A percentile compares a stretch with the other conserved stretches of the same genome.
phyloP scores from a whole-genome alignment of 1,140 invertebrate species.

The Aphaenogaster rudis region DNA sequence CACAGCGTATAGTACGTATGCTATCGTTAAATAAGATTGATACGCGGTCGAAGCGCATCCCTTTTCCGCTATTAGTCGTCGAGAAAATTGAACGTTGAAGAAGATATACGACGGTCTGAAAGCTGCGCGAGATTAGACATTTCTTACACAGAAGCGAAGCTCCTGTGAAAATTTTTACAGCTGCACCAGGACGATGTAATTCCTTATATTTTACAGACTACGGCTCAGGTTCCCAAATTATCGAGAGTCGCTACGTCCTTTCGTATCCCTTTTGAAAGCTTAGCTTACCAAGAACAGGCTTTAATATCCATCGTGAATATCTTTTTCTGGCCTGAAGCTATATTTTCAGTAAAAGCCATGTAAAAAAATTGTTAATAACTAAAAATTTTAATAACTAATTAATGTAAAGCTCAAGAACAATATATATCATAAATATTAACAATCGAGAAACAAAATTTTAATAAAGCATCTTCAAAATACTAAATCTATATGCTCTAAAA shows the following conservation, averaged over 20 bases:
- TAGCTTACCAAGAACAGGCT: background rate
- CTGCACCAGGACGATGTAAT: background rate
- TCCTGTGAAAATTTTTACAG: conserved; percentile 12
- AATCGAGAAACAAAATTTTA: background rate
- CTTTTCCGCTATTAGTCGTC: background rate
- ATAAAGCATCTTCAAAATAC: background rate
- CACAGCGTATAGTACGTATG: background rate
- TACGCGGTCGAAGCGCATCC: background rate
- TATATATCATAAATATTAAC: background rate
- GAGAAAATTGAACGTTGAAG: conserved; percentile 26
- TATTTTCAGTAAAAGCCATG: conserved; percentile 30
- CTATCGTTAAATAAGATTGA: conserved; percentile 36
- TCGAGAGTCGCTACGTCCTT: conserved; percentile 7
- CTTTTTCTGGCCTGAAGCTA: background rate
- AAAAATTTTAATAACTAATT: background rate
- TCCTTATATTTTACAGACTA: conserved; percentile 33
- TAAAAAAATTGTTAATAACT: conserved; percentile 2
- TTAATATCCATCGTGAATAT: conserved; percentile 43
- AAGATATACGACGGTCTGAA: conserved; percentile 22
- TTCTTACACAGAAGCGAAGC: background rate
- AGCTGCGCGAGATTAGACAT: conserved; percentile 20
- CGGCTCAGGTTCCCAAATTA: conserved; percentile 23
- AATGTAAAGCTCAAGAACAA: background rate
- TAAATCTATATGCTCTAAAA: background rate
- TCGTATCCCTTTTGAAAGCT: conserved; percentile 23